Conservation (phyloP, 2,888 invertebrate genomes). For the Meiosimyza decipiens region DNA sequence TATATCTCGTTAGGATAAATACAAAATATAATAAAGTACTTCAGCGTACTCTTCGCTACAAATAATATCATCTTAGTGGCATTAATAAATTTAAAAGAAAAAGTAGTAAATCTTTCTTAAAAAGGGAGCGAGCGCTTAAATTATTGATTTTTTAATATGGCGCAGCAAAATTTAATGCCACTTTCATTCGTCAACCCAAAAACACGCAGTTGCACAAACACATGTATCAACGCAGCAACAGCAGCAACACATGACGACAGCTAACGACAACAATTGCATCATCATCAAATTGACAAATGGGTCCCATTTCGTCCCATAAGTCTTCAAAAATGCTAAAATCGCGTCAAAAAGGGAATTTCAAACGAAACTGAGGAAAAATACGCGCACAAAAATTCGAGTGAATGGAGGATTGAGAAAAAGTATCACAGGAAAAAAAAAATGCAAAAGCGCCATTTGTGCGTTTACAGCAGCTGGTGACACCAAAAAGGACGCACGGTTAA, state of each 20-base stretch:
- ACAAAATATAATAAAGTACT: no score
- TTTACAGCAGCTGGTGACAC: constrained; percentile 9
- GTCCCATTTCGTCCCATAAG: constrained; percentile 26
- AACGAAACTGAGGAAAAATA: neutral
- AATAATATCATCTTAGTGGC: no score
- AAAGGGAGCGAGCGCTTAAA: no score
- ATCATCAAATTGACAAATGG: constrained; percentile 33
- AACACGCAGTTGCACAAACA: neutral
- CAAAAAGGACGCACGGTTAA: constrained; percentile 15
- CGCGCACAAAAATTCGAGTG: constrained; percentile 1
- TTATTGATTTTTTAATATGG: no score
- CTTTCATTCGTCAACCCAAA: neutral
- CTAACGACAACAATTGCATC: constrained; percentile 19
- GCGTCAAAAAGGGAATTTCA: constrained; percentile 14
- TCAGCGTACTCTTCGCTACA: no score
- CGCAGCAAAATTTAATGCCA: no score
- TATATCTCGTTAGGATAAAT: no score
- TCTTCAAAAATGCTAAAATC: constrained; percentile 31
- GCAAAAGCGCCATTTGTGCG: constrained; percentile 14
- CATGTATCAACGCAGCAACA: neutral
- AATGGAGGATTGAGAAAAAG: neutral
- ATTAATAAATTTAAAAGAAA: no score
- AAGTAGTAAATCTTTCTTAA: no score
- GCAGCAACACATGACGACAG: neutral
- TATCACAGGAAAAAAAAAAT: neutral